A percentile compares a stretch with the other conserved stretches of the same genome.
phyloP scores from a whole-genome alignment of 2,113 vertebrate genomes.

The Gasterosteus nipponicus region DNA sequence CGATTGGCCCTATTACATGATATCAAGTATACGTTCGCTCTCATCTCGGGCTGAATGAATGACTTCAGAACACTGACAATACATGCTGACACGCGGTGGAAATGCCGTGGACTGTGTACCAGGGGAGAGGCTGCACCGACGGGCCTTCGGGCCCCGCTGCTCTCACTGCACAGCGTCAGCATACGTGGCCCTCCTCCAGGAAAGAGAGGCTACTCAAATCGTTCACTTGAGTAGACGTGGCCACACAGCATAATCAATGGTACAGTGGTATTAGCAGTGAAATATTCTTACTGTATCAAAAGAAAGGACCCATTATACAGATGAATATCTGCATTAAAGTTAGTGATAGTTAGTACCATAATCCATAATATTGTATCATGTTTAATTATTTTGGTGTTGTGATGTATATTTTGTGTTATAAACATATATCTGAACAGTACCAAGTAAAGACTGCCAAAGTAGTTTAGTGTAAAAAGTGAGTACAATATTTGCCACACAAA shows the following conservation, averaged over 20 bases:
- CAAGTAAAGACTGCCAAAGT: background rate
- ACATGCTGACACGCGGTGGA: conserved; percentile 16
- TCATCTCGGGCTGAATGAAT: conserved; percentile 11
- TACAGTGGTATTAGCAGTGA: background rate
- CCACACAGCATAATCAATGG: background rate
- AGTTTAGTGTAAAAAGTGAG: background rate
- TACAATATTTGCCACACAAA: background rate
- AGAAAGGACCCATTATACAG: background rate
- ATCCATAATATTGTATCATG: background rate
- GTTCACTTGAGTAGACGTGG: background rate
- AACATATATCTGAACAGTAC: background rate
- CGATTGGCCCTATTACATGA: background rate
- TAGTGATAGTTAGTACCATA: background rate
- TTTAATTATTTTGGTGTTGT: background rate
- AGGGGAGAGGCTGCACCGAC: conserved; percentile 33
- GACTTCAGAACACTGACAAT: background rate
- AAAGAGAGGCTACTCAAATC: background rate
- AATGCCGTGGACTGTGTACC: conserved; percentile 49
- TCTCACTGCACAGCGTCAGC: conserved; percentile 16
- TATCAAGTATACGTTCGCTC: background rate
- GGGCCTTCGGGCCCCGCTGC: conserved; percentile 11
- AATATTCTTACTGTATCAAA: background rate
- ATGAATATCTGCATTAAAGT: background rate
- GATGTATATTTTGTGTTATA: background rate
- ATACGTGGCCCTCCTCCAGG: background rate